Evolutionary conservation across 2,113 vertebrate genomes (phyloP), one percentile per base, ranked within the genome.

Genomic region (Rafetus swinhoei): DNA sequence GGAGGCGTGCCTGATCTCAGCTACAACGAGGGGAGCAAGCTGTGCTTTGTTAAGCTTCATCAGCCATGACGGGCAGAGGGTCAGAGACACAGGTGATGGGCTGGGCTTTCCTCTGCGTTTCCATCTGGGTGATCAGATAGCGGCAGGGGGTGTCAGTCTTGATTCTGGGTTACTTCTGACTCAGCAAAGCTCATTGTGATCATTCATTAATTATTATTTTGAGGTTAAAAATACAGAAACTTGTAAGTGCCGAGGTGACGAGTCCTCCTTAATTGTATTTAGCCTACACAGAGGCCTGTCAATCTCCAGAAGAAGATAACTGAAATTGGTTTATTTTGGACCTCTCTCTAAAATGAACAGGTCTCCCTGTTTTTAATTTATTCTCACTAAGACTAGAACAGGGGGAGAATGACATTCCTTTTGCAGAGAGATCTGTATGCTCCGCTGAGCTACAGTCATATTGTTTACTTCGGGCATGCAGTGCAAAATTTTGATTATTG

Each of bases 321-420:
- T 79, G 85, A 39, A 8, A 84, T 77, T 86, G 57, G 15, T 84
- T 90, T 92, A 96, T 87, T 97, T 96, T 93, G 90, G 82, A 74
- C 65, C 94, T 24, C 2, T n/a, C 21, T n/a, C 54, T 86, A 82
- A 90, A 9, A 86, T 89, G 81, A 74, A 56, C 81, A 60, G 45
- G 39, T 91, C 35, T 77, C 81, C 10, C 79, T 86, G 88, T 85
- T 96, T 24, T 35, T 83, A 94, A 60, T 2, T 16, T 24, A 45
- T 6, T 57, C 27, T 10, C 16, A 35, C 93, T 96, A 96, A 96
- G 93, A 90, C 93, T 96, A 96, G 97, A 95, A 89, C 85, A 79
- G 76, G 1, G 1, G 0, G 79, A 52, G 57, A 45, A 65, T 8
- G 5, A 88, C 90, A 60, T 93, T 86, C 65, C 56, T 88, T 82